These are phyloP conservation scores for Drosophila sechellia DNA, from an alignment of 1,140 invertebrate species.

Conservation along the genomic window DNA sequence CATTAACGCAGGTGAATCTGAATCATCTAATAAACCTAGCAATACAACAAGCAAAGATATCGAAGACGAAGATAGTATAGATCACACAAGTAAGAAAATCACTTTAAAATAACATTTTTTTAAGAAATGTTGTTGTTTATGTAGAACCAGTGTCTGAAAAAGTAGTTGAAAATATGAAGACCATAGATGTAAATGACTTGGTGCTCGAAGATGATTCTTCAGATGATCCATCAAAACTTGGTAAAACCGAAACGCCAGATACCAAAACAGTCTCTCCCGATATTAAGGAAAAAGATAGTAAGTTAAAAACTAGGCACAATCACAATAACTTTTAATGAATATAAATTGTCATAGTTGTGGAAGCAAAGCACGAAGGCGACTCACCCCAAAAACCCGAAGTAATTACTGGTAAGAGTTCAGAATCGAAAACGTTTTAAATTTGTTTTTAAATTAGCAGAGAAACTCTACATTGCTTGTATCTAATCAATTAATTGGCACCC, in stretches of 20 bases:
- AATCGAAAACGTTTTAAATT: constrained; percentile 40
- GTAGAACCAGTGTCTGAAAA: background rate
- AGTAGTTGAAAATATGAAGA: no score
- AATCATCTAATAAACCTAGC: background rate
- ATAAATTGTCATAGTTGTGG: background rate
- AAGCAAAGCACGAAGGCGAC: background rate
- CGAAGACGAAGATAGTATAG: background rate
- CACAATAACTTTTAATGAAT: background rate
- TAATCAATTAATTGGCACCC: constrained; percentile 71
- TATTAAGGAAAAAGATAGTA: background rate
- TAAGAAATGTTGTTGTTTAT: background rate
- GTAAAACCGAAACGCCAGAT: background rate
- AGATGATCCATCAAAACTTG: background rate
- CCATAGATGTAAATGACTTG: no score
- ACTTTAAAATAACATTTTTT: background rate
- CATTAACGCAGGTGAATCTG: background rate
- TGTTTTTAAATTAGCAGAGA: constrained; percentile 74
- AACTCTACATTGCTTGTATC: constrained; percentile 60
- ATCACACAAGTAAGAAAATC: background rate
- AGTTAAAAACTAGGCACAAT: background rate
- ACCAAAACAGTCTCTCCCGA: no score
- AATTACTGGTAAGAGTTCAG: constrained; percentile 62
- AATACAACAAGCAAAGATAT: background rate
- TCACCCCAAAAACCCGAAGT: constrained; percentile 28
- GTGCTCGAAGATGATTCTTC: background rate